Percentiles rank a stretch among this genome's conserved stretches.
phyloP scores from a whole-genome alignment of 1,140 invertebrate species.

The Anthonomus grandis region DNA sequence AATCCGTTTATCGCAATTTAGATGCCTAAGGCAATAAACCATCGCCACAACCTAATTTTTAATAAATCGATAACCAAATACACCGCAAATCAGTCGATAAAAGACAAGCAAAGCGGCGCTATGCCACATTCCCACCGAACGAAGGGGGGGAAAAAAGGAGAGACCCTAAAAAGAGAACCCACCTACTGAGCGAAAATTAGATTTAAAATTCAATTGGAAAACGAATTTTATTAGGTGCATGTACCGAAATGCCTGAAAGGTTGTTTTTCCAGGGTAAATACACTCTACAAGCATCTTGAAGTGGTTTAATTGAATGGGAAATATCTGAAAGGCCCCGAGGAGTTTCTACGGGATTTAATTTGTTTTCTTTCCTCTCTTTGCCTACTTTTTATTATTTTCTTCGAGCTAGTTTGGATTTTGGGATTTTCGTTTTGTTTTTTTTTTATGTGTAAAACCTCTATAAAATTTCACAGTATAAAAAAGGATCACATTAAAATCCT shows the following conservation, averaged over 20 bases:
- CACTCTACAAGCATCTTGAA: constrained; percentile 30
- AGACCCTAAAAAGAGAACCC: constrained; percentile 13
- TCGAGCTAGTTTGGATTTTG: constrained; percentile 3
- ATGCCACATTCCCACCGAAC: no score
- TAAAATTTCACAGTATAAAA: no score
- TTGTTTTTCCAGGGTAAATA: constrained; percentile 33
- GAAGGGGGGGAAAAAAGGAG: background rate
- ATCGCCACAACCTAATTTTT: no score
- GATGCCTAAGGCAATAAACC: no score
- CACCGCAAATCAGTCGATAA: constrained; percentile 10
- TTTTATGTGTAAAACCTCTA: background rate
- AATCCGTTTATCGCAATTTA: no score
- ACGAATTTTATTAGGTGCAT: constrained; percentile 36
- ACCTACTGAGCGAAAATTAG: constrained; percentile 38
- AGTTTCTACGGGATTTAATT: constrained; percentile 23
- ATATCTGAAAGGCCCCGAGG: constrained; percentile 24
- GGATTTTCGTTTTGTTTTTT: background rate
- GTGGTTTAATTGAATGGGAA: constrained; percentile 32
- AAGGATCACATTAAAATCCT: no score
- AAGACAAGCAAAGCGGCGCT: no score
- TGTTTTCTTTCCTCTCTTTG: constrained; percentile 10
- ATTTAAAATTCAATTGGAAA: constrained; percentile 42
- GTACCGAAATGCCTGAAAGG: constrained; percentile 30
- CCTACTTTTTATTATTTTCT: no score
- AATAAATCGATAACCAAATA: constrained; percentile 5